Evolutionary conservation across 2,797 vertebrate species (phyloP).

Genomic region (Hemitrygon akajei): DNA sequence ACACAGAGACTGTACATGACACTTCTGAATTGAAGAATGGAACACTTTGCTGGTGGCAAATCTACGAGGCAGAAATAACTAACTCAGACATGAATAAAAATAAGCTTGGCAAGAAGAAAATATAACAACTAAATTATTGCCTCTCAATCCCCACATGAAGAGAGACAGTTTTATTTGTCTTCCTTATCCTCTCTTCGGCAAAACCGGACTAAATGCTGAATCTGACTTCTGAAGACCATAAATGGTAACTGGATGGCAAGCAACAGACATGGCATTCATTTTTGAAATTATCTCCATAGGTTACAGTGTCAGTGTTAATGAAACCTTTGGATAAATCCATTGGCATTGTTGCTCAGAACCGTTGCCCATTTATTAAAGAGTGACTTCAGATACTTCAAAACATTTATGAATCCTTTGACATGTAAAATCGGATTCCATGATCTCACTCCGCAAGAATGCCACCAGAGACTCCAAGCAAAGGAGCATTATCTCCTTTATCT

Average conservation of each 20-base stretch:
- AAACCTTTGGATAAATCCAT: not conserved
- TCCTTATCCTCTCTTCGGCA: not conserved
- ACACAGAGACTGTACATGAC: not conserved
- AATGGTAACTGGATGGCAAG: not conserved
- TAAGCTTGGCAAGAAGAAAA: not conserved
- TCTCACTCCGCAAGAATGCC: not conserved
- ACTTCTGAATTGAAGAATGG: not conserved
- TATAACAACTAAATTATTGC: not conserved
- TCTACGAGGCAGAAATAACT: not conserved
- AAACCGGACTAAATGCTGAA: not conserved
- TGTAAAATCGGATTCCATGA: not conserved
- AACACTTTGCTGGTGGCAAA: not conserved
- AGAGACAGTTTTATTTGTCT: not conserved
- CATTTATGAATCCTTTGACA: not conserved
- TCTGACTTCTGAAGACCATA: not conserved
- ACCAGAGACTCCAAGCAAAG: not conserved
- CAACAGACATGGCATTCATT: not conserved
- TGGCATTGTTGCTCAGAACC: not conserved
- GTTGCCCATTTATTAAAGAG: not conserved
- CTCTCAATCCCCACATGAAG: not conserved
- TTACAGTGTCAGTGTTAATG: not conserved
- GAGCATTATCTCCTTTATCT: not conserved
- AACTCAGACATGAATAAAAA: constrained; percentile 8
- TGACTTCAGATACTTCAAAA: not conserved
- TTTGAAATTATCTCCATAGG: not conserved